Percentiles rank a stretch among this genome's conserved stretches.
Conservation (phyloP, 1,140 invertebrate species). For the fruit fly (Drosophila melanogaster) region Release_6_plus_ISO1_MT NC_004354.4:8566001-8566500, state of each 20-base stretch:
- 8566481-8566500: constrained; percentile 55
- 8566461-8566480: constrained; percentile 31
- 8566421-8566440: constrained; percentile 9
- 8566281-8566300: constrained; percentile 77
- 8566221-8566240: constrained; percentile 76
- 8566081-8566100: constrained; percentile 84
- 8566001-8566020: constrained; percentile 19
- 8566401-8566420: constrained; percentile 3
- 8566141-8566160: constrained; percentile 73
- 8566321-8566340: constrained; percentile 41
- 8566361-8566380: constrained; percentile 25
- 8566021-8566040: constrained; percentile 58
- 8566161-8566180: constrained; percentile 49
- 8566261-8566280: constrained; percentile 75
- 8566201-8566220: constrained; percentile 40
- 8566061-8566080: constrained; percentile 77
- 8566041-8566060: constrained; percentile 75
- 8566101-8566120: constrained; percentile 78
- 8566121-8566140: constrained; percentile 67
- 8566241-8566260: constrained; percentile 51
- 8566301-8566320: constrained; percentile 24
- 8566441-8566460: constrained; percentile 31
- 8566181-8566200: constrained; percentile 44
- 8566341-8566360: constrained; percentile 19
- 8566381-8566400: not conserved